Percentiles rank a stretch among this genome's conserved stretches.
Conservation (phyloP, 2,888 invertebrate species). For the Eutolmus rufibarbis region DNA sequence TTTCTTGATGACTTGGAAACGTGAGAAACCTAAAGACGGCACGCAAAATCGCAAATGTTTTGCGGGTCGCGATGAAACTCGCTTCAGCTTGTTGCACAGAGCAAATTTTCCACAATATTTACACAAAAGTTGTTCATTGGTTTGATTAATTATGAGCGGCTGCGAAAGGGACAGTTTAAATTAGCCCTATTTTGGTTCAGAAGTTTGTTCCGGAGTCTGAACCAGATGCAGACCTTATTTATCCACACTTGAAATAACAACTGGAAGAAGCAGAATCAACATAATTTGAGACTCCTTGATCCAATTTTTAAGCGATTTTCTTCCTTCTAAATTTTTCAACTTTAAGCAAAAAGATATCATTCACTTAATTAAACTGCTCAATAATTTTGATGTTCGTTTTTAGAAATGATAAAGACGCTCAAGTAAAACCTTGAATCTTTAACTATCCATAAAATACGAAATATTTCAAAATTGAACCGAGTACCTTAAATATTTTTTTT, state of each 20-base stretch:
- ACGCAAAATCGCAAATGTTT: slow-evolving; percentile 15
- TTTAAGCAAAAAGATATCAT: no score
- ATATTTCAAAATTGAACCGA: no score
- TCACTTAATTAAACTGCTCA: no score
- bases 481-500: no score
- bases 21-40: not conserved
- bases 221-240: not conserved
- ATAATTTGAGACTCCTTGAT: not conserved
- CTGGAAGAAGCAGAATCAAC: no score
- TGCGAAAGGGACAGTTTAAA: not conserved
- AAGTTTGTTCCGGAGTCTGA: not conserved
- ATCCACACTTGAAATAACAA: not conserved
- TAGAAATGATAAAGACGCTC: no score
- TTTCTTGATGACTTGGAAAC: not conserved
- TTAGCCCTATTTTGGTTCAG: not conserved
- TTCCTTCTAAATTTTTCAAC: not conserved
- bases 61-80: not conserved
- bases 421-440: no score
- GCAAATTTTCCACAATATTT: not conserved
- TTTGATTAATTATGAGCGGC: not conserved
- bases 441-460: no score
- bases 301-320: not conserved
- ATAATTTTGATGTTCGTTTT: no score
- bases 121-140: not conserved
- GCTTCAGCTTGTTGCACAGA: not conserved